phyloP scores from a whole-genome alignment of 1,140 invertebrate genomes.

The Aphelenchoides fujianensis region DNA sequence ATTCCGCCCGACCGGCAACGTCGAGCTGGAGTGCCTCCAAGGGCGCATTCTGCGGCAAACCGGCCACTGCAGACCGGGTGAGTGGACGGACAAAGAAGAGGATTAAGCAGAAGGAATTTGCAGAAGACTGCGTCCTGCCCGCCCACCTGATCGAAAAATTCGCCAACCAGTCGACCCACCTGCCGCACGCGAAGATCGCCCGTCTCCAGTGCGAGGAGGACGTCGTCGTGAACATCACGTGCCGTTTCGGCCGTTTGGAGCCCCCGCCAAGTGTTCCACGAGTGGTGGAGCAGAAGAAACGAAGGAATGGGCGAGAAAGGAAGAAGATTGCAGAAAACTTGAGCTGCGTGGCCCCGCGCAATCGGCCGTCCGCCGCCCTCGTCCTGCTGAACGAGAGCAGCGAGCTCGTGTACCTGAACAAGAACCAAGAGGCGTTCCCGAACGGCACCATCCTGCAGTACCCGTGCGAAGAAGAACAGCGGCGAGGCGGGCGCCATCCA shows the following conservation, averaged over 20 bases:
- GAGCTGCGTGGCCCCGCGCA: slow-evolving; percentile 7
- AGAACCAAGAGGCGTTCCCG: slow-evolving; percentile 24
- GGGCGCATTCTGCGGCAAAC: slow-evolving; percentile 33
- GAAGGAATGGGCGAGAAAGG: neutral
- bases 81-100: slow-evolving; percentile 32
- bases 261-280: slow-evolving; percentile 27
- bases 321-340: neutral
- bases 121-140: slow-evolving; percentile 37
- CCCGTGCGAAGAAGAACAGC: slow-evolving; percentile 15
- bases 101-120: slow-evolving; percentile 10
- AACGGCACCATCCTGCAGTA: slow-evolving; percentile 48
- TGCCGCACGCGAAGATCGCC: slow-evolving; percentile 29
- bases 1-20: slow-evolving; percentile 35
- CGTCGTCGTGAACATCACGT: slow-evolving; percentile 12
- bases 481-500: slow-evolving; percentile 33
- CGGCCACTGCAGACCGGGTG: slow-evolving; percentile 40
- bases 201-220: slow-evolving; percentile 16
- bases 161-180: slow-evolving; percentile 16
- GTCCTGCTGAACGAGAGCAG: slow-evolving; percentile 5
- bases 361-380: neutral
- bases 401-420: slow-evolving; percentile 22
- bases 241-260: slow-evolving; percentile 35
- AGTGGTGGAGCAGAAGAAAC: too few species aligned
- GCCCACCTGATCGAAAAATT: slow-evolving; percentile 11
- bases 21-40: slow-evolving; percentile 35